Base-by-base conservation (phyloP, 2,113 vertebrate genomes). In the Amphiprion percula region DNA sequence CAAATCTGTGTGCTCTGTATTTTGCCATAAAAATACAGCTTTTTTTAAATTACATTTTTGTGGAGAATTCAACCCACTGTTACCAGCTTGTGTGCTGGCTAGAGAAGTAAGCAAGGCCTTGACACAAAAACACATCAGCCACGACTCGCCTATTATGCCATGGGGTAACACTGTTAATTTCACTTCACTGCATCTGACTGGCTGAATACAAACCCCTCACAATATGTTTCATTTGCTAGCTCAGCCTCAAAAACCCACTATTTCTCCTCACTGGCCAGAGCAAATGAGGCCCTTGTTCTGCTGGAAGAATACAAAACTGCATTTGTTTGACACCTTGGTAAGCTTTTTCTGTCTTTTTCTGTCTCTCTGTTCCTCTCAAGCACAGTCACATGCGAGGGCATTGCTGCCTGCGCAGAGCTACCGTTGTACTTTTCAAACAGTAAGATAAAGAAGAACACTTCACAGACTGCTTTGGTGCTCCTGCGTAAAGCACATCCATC, bases 181-280 rank as follows among this genome's bases (percentile, higher is more conserved):
- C 84, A 77, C 87, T 85, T 88, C 85, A 90, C 72, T 88, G 88
- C 80, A 87, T 84, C 80, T 78, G 86, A 89, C 74, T 87, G 83
- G 68, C 82, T 80, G 84, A 87, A 88, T 85, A 61, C 60, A 47
- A 90, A 87, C 47, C 17, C 65, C 75, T 84, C 83, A 86, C 87
- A 89, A 90, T 86, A 82, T 79, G 88, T 59, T 83, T 71, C 49
- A 71, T 71, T 68, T 67, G 62, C 79, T 23, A 54, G 77, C 74
- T 67, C 71, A 23, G 75, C 75, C 58, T 81, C 71, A 55, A 81
- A 64, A 79, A 67, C 64, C 63, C 56, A 64, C 33, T 6, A 46
- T 41, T 69, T 63, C 68, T 72, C 39, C 55, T 77, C 46, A 28
- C 61, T 50, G 62, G 60, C 74, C 63, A 16, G 16, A 75, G 71